Conservation (phyloP, 92 coral and sea anemone species). For the Umimayanthus chanpuru region DNA sequence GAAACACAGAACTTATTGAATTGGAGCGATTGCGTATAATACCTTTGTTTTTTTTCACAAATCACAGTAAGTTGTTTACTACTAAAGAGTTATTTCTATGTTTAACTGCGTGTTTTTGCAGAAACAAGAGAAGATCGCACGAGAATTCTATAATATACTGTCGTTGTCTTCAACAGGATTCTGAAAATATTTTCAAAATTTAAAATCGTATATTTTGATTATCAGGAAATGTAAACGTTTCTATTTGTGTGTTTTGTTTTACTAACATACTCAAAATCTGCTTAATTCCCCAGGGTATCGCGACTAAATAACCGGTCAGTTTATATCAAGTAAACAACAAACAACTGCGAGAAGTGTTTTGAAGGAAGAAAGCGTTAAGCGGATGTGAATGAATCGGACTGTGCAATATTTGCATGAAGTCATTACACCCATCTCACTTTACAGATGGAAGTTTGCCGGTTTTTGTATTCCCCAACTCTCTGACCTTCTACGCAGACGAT, state of each 20-base stretch:
- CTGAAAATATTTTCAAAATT: not conserved
- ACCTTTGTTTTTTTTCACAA: not conserved
- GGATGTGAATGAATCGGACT: conserved; percentile 37
- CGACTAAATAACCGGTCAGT: not conserved
- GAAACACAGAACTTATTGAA: not conserved
- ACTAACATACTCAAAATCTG: not conserved
- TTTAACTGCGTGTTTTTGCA: not conserved
- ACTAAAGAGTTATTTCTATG: not conserved
- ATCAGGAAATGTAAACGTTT: not conserved
- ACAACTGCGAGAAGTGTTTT: not conserved
- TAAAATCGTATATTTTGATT: not conserved
- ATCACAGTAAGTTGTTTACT: not conserved
- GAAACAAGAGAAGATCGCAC: not conserved
- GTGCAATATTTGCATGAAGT: conserved; percentile 83
- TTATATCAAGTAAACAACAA: not conserved
- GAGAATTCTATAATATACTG: not conserved
- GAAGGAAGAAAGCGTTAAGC: not conserved
- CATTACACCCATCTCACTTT: conserved; percentile 92
- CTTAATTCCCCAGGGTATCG: not conserved
- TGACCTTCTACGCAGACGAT: conserved; percentile 93
- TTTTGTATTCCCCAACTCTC: conserved; percentile 91
- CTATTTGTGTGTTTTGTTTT: not conserved
- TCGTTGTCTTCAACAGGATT: not conserved
- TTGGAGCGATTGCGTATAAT: not conserved
- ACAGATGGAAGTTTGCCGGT: conserved; percentile 99